phyloP scores from a whole-genome alignment of 2,888 invertebrate genomes.

The Mythimna albipuncta region DNA sequence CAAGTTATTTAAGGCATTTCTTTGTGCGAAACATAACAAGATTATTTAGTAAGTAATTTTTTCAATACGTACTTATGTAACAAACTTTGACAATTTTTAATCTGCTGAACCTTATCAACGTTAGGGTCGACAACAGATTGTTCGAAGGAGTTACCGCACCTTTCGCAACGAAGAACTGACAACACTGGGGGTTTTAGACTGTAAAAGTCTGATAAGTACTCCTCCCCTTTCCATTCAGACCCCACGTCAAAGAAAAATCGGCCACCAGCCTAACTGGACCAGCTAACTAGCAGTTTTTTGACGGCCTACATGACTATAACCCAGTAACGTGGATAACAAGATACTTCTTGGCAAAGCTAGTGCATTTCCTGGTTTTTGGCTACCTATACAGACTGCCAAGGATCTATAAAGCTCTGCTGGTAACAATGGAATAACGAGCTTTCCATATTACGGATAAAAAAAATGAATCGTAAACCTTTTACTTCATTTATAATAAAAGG shows the following conservation, averaged over 20 bases:
- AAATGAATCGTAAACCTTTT: neutral
- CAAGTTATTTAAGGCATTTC: conserved; percentile 2
- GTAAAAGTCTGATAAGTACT: too few species aligned
- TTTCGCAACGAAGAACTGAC: too few species aligned
- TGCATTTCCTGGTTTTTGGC: too few species aligned
- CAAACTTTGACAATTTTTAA: neutral
- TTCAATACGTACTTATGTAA: neutral
- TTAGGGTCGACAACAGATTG: neutral
- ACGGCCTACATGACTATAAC: too few species aligned
- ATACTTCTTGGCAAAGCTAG: too few species aligned
- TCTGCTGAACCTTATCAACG: neutral
- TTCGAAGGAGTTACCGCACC: too few species aligned
- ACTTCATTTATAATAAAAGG: neutral
- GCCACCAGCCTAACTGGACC: neutral
- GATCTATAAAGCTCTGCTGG: neutral
- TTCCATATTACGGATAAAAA: neutral
- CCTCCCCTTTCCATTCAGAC: too few species aligned
- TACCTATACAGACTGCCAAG: too few species aligned
- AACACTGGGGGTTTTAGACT: too few species aligned
- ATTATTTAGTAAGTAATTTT: neutral
- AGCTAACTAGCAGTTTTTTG: too few species aligned
- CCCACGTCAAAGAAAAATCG: neutral
- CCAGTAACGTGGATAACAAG: too few species aligned
- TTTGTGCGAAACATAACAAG: neutral
- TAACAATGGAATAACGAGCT: neutral